Conservation (phyloP, 1,140 invertebrate species). For the Sinonovacula constricta region DNA sequence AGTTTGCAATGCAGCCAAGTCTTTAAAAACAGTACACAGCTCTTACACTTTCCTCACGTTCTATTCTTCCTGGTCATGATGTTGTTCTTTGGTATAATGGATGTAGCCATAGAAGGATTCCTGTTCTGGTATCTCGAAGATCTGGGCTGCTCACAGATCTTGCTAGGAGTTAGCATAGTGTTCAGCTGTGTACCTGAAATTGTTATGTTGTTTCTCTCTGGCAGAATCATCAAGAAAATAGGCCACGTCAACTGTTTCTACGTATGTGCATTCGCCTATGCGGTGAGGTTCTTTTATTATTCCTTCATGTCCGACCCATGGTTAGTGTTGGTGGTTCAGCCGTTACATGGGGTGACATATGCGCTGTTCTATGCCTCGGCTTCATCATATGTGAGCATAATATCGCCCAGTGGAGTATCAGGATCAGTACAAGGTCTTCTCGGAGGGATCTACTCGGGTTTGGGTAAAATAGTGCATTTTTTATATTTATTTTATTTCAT, state of each 20-base stretch:
- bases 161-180: slow-evolving; percentile 89
- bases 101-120: slow-evolving; percentile 93
- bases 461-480: too few relatives aligned
- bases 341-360: slow-evolving; percentile 92
- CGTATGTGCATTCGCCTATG: slow-evolving; percentile 87
- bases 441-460: slow-evolving; percentile 83
- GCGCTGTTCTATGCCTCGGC: slow-evolving; percentile 94
- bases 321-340: slow-evolving; percentile 89
- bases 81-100: slow-evolving; percentile 89
- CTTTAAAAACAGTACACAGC: slow-evolving; percentile 54
- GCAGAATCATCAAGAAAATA: slow-evolving; percentile 87
- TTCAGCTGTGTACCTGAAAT: slow-evolving; percentile 93
- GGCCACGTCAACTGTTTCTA: slow-evolving; percentile 91
- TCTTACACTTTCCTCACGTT: slow-evolving; percentile 52
- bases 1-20: slow-evolving; percentile 58
- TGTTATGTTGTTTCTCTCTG: slow-evolving; percentile 87
- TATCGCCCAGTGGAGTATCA: slow-evolving; percentile 91
- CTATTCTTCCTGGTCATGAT: slow-evolving; percentile 85
- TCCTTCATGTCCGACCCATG: slow-evolving; percentile 86
- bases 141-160: slow-evolving; percentile 84
- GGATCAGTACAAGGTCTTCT: slow-evolving; percentile 91
- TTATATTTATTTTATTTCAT: too few relatives aligned
- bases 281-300: slow-evolving; percentile 89
- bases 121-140: slow-evolving; percentile 92
- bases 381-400: slow-evolving; percentile 91